Evolutionary conservation across 2,888 invertebrate species (phyloP), one percentile per base, ranked within the genome.

Genomic region (Liposcelis brunnea): DNA sequence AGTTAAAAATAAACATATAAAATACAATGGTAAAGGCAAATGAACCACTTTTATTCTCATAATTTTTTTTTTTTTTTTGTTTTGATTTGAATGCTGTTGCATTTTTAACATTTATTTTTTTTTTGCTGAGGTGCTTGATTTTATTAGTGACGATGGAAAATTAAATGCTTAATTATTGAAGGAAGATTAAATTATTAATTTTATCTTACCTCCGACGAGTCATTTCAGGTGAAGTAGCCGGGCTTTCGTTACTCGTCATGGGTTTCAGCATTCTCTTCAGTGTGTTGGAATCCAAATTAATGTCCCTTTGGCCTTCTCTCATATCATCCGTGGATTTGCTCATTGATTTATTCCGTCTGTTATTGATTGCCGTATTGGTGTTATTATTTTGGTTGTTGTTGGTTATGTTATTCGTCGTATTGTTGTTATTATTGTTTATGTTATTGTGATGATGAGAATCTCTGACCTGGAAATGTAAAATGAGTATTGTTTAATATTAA

Each of bases 191-290:
- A 26, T 26, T 26, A 26, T 6, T 6, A 26, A 4, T 26, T 26
- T 26, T 26, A 8, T 26, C 26, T 21, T 54, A 83, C 44, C 84
- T 71, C 40, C 84, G 75, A 42, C 85, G 74, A 15, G 82, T 81
- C 81, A 85, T 86, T 68, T 89, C 89, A 12, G 89, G 89, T 47
- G 87, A 89, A 42, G 89, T 89, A 44, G 83, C 86, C 1, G 87
- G 87, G 58, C 84, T 85, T 60, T 86, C 87, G 47, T 80, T 77
- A 53, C 84, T 85, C 18, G 90, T 84, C 78, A 94, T 85, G 43
- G 91, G 90, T 59, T 91, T 90, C 55, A 94, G 70, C 86, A 94
- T 90, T 52, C 87, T 75, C 63, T 93, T 91, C 55, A 94, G 69
- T 7, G 90, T 90, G 59, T 78, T 81, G 58, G 82, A 81, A 63